Percentiles rank a stretch among this genome's conserved stretches.
These are phyloP conservation scores for Drosophila leontia DNA, from an alignment of 1,140 invertebrate genomes.

Conservation along the genomic window DNA sequence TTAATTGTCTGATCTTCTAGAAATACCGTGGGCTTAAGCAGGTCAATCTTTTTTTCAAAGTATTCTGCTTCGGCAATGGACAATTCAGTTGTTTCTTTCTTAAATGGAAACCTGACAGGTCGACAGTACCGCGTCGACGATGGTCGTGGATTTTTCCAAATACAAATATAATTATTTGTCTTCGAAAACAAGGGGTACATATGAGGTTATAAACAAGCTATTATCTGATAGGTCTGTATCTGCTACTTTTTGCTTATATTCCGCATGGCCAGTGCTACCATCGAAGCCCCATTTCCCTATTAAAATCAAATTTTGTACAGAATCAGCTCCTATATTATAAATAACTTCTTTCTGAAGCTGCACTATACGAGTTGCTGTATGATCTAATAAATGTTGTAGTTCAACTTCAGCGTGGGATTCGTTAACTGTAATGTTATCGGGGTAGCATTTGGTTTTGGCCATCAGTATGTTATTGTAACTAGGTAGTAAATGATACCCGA, in stretches of 20 bases:
- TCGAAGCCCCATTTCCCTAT: not conserved
- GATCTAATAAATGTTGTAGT: not conserved
- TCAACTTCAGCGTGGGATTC: conserved; percentile 1
- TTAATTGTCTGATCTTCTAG: not conserved
- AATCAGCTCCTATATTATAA: not conserved
- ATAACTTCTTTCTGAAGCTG: conserved; percentile 2
- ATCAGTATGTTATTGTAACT: conserved; percentile 1
- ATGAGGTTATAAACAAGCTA: not conserved
- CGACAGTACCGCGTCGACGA: not conserved
- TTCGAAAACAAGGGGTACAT: not conserved
- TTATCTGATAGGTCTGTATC: not conserved
- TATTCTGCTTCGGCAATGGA: conserved; percentile 4
- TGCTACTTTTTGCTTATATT: conserved; percentile 1
- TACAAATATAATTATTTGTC: not conserved
- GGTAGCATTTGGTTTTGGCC: conserved; percentile 1
- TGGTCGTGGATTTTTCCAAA: not conserved
- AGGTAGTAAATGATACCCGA: conserved; percentile 1
- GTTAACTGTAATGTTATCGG: not conserved
- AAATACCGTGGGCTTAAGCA: not conserved
- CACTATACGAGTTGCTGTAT: not conserved
- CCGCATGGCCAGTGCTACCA: conserved; percentile 1
- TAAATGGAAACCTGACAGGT: not conserved
- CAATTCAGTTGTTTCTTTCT: not conserved
- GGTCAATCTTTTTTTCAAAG: conserved; percentile 4
- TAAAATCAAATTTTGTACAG: conserved; percentile 7